Percentiles rank a stretch among this genome's conserved stretches.
phyloP scores from a whole-genome alignment of 2,888 invertebrate species.

The Limnephilus marmoratus region DNA sequence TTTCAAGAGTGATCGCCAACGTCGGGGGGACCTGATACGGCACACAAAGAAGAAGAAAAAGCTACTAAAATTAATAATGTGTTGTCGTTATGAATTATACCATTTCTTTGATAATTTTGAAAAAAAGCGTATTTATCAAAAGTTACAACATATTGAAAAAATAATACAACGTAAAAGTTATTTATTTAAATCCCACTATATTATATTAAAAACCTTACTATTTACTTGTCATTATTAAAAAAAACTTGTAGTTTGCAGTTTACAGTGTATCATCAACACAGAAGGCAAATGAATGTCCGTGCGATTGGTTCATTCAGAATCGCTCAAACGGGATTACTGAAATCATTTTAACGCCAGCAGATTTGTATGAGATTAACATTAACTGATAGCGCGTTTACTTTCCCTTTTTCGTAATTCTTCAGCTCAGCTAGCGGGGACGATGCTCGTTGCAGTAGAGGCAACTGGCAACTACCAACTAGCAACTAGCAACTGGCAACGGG shows the following conservation, averaged over 20 bases:
- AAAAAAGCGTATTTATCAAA: background rate
- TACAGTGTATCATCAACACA: background rate
- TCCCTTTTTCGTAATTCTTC: slow-evolving; percentile 37
- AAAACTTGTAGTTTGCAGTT: background rate
- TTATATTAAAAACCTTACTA: background rate
- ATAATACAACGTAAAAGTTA: background rate
- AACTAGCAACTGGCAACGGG: background rate
- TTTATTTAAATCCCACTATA: background rate
- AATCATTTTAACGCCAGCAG: slow-evolving; percentile 6
- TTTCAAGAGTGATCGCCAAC: too few relatives aligned
- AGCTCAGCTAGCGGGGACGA: background rate
- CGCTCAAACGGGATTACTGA: background rate
- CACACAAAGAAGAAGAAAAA: too few relatives aligned
- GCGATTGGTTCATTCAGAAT: background rate
- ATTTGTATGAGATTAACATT: slow-evolving; percentile 24
- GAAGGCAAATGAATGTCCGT: background rate
- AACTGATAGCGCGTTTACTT: slow-evolving; percentile 42
- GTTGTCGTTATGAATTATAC: too few relatives aligned
- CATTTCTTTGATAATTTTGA: too few relatives aligned
- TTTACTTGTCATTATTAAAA: background rate
- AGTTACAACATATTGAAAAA: too few relatives aligned
- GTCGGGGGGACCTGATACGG: too few relatives aligned
- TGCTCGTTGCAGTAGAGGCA: background rate
- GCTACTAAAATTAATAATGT: too few relatives aligned
- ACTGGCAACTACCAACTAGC: background rate